phyloP scores from a whole-genome alignment of 2,113 vertebrate species.

The Cyprichromis sp. region DNA sequence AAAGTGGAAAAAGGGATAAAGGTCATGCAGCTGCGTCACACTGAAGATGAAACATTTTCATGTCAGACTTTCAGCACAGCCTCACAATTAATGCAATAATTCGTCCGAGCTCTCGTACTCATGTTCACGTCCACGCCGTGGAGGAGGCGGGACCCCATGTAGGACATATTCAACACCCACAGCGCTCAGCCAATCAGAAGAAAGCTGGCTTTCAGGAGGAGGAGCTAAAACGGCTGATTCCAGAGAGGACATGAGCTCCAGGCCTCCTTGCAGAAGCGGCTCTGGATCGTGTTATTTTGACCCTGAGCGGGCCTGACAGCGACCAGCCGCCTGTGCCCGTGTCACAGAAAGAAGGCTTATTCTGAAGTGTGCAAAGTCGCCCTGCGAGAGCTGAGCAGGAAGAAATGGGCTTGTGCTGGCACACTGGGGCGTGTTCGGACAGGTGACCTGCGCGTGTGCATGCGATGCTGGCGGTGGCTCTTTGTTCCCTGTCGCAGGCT shows the following conservation, averaged over 20 bases:
- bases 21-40: not conserved
- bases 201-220: not conserved
- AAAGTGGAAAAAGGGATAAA: not conserved
- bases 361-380: not conserved
- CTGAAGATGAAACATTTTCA: not conserved
- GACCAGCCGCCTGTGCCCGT: not conserved
- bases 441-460: not conserved
- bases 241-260: not conserved
- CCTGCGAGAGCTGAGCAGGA: not conserved
- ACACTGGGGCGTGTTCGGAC: not conserved
- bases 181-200: not conserved
- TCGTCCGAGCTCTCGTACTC: not conserved
- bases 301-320: not conserved
- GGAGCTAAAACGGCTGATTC: not conserved
- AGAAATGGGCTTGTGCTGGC: not conserved
- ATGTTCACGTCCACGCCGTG: not conserved
- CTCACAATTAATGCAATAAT: not conserved
- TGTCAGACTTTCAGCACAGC: not conserved
- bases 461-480: constrained; percentile 28
- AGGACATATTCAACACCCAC: not conserved
- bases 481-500: constrained; percentile 63
- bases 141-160: not conserved
- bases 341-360: not conserved
- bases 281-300: not conserved
- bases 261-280: not conserved